phyloP scores from a whole-genome alignment of 1,140 invertebrate species.

The Heliconius hewitsoni region DNA sequence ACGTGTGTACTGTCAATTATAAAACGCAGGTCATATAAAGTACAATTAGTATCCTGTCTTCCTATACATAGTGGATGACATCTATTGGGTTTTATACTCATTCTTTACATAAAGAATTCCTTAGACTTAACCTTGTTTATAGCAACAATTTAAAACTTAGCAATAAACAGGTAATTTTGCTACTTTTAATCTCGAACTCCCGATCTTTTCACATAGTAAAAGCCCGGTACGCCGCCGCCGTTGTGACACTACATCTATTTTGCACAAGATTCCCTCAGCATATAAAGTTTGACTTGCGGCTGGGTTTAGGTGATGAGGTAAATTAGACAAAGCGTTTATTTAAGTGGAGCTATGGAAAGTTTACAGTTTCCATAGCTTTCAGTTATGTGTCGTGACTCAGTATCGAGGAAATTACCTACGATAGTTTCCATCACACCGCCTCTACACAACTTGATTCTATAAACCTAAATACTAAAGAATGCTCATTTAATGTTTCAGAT shows the following conservation, averaged over 20 bases:
- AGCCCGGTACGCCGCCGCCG: background rate
- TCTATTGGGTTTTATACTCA: too few species aligned
- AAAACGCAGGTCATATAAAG: too few species aligned
- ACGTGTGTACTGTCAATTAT: too few species aligned
- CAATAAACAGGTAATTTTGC: too few species aligned
- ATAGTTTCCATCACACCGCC: background rate
- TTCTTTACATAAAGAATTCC: too few species aligned
- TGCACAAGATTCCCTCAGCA: background rate
- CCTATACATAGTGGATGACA: too few species aligned
- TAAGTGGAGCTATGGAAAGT: slow-evolving; percentile 1
- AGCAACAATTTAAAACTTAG: too few species aligned
- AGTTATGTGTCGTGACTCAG: slow-evolving; percentile 21
- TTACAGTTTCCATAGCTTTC: slow-evolving; percentile 22
- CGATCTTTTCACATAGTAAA: background rate
- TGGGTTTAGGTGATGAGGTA: slow-evolving; percentile 13
- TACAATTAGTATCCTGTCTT: too few species aligned
- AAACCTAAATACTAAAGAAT: too few species aligned
- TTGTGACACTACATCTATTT: background rate
- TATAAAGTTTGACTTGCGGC: background rate
- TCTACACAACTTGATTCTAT: background rate
- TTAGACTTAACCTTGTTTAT: too few species aligned
- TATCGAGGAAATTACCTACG: slow-evolving; percentile 20
- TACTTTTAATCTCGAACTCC: too few species aligned
- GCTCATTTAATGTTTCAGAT: too few species aligned
- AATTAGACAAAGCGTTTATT: slow-evolving; percentile 15